A percentile compares a stretch with the other conserved stretches of the same genome.
Evolutionary conservation across 2,797 vertebrate genomes (phyloP).

Genomic region (Eutrigla gurnardus): DNA sequence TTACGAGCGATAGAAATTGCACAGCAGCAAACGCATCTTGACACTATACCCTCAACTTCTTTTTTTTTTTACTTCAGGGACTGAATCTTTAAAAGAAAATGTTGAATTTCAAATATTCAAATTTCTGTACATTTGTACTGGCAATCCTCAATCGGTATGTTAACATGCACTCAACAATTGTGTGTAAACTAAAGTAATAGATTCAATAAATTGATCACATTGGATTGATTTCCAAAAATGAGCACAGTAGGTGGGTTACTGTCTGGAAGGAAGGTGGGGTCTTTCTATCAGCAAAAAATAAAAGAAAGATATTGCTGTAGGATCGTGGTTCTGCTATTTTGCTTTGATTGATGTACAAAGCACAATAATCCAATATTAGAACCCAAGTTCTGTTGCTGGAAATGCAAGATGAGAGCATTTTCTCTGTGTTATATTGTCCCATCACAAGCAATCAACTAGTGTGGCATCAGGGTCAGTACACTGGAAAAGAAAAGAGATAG

Average conservation of each 20-base stretch:
- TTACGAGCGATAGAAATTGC: conserved; percentile 68
- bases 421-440: conserved; percentile 4
- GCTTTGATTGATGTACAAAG: conserved; percentile 53
- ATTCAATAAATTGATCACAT: conserved; percentile 38
- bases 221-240: not conserved
- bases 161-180: conserved; percentile 68
- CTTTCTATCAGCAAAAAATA: conserved; percentile 19
- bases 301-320: not conserved
- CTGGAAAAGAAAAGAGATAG: not conserved
- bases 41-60: conserved; percentile 67
- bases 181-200: conserved; percentile 73
- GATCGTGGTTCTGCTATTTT: conserved; percentile 13
- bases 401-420: conserved; percentile 30
- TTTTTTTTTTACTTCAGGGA: conserved; percentile 72
- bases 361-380: conserved; percentile 45
- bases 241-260: conserved; percentile 13
- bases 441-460: not conserved
- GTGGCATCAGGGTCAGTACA: not conserved
- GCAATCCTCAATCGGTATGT: conserved; percentile 72
- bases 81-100: conserved; percentile 84
- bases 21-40: conserved; percentile 77
- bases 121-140: conserved; percentile 92
- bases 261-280: conserved; percentile 11
- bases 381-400: conserved; percentile 29
- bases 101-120: conserved; percentile 80